These are phyloP conservation scores for Sphaeridia pumilis DNA, from an alignment of 2,888 invertebrate species.

Conservation along the genomic window DNA sequence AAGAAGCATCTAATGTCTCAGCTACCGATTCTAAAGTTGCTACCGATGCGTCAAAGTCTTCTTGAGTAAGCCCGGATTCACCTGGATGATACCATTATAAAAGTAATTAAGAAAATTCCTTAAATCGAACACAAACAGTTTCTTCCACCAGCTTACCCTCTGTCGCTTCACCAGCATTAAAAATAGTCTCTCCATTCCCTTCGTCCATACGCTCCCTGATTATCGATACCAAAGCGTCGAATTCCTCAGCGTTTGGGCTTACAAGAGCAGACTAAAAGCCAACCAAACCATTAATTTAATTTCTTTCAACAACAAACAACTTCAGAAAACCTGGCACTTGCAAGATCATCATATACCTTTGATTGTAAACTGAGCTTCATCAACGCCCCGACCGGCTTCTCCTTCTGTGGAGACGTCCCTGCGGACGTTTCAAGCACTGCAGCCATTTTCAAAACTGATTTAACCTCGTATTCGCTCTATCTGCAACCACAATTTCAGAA, in stretches of 20 bases:
- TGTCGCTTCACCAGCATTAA: slow-evolving; percentile 62
- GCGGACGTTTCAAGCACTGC: slow-evolving; percentile 7
- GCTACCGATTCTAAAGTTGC: slow-evolving; percentile 81
- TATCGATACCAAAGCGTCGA: slow-evolving; percentile 64
- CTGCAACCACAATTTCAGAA: no score
- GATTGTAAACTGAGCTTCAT: slow-evolving; percentile 7
- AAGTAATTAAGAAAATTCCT: no score
- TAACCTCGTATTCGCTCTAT: no score
- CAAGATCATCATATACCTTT: no score
- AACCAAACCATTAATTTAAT: background rate
- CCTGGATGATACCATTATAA: slow-evolving; percentile 11
- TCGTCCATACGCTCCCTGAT: slow-evolving; percentile 67
- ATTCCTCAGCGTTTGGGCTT: slow-evolving; percentile 79
- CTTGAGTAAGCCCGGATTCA: slow-evolving; percentile 55
- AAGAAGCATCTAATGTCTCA: slow-evolving; percentile 70
- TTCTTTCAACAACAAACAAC: no score
- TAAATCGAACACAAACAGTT: no score
- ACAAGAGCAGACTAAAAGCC: slow-evolving; percentile 46
- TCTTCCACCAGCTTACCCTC: no score
- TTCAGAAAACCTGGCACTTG: no score
- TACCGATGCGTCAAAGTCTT: slow-evolving; percentile 79
- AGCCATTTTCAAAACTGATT: no score
- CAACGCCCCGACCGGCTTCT: background rate
- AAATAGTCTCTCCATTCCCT: slow-evolving; percentile 89
- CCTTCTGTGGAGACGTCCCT: slow-evolving; percentile 3